Percentiles rank a stretch among this genome's conserved stretches.
These are phyloP conservation scores for Dipodomys stephensi DNA, from an alignment of 2,113 vertebrate species.

Conservation along the genomic window DNA sequence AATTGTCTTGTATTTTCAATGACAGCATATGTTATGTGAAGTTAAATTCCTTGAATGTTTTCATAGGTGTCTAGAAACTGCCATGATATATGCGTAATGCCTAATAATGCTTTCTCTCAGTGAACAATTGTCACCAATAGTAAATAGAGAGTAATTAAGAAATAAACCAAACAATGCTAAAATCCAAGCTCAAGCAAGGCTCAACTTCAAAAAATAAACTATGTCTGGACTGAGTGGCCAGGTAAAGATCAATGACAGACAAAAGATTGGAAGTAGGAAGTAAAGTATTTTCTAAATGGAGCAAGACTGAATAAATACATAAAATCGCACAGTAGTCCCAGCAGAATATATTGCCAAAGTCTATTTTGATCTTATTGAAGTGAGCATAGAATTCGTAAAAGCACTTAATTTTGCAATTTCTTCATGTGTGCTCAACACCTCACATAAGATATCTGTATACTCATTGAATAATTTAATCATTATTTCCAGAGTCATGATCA, in stretches of 20 bases:
- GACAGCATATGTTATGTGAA: not conserved
- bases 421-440: not conserved
- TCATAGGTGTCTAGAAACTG: conserved; percentile 32
- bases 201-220: conserved; percentile 7
- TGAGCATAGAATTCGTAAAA: not conserved
- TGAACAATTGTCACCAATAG: conserved; percentile 39
- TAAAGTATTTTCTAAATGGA: not conserved
- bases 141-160: conserved; percentile 31
- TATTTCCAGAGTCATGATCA: not conserved
- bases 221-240: not conserved
- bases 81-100: not conserved
- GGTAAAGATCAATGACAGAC: not conserved
- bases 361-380: not conserved
- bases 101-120: conserved; percentile 14
- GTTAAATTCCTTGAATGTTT: conserved; percentile 43
- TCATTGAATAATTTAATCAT: not conserved
- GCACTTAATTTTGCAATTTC: conserved; percentile 1
- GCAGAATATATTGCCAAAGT: not conserved
- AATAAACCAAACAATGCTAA: not conserved
- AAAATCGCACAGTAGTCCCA: not conserved
- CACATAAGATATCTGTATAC: not conserved
- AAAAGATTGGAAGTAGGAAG: not conserved
- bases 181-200: conserved; percentile 14
- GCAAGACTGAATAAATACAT: not conserved
- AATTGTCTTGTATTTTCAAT: not conserved